These are phyloP conservation scores for Philypnodon macrostomus DNA, from an alignment of 2,797 vertebrate species.

Conservation along the genomic window DNA sequence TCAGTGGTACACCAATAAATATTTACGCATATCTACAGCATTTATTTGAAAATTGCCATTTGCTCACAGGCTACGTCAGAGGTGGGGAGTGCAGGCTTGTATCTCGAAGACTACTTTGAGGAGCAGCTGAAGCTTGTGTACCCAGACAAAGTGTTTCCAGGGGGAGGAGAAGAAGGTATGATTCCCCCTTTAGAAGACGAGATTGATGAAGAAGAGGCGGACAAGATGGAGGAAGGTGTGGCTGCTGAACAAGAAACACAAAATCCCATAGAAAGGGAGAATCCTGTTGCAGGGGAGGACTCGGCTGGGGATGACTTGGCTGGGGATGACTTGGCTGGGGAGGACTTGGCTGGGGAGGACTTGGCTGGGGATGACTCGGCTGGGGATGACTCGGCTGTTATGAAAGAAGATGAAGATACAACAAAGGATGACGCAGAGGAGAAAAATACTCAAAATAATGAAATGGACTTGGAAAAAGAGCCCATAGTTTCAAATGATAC, in stretches of 20 bases:
- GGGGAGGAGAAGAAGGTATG: constrained; percentile 83
- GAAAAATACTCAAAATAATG: accelerated
- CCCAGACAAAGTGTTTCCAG: constrained; percentile 81
- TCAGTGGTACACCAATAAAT: too few species aligned
- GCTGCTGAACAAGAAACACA: constrained; percentile 33
- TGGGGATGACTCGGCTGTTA: constrained; percentile 35
- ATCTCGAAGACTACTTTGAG: constrained; percentile 90
- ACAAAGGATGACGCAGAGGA: constrained; percentile 27
- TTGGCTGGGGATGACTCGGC: constrained; percentile 39
- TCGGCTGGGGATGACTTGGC: too few species aligned
- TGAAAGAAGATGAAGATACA: constrained; percentile 14
- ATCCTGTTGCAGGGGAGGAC: constrained; percentile 41
- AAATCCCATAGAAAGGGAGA: constrained; percentile 30
- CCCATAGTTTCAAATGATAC: accelerated
- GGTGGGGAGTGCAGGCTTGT: constrained; percentile 90
- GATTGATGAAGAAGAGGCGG: constrained; percentile 76
- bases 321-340: too few species aligned
- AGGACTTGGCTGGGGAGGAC: constrained; percentile 47
- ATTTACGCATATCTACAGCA: too few species aligned
- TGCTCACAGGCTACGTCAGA: constrained; percentile 85
- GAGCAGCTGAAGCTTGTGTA: constrained; percentile 87
- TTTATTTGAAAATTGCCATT: too few species aligned
- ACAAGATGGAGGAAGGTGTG: constrained; percentile 63
- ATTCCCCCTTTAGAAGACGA: constrained; percentile 84
- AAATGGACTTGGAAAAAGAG: not conserved